Evolutionary conservation across 2,888 invertebrate species (phyloP).

Genomic region (Synergus gifuensis): DNA sequence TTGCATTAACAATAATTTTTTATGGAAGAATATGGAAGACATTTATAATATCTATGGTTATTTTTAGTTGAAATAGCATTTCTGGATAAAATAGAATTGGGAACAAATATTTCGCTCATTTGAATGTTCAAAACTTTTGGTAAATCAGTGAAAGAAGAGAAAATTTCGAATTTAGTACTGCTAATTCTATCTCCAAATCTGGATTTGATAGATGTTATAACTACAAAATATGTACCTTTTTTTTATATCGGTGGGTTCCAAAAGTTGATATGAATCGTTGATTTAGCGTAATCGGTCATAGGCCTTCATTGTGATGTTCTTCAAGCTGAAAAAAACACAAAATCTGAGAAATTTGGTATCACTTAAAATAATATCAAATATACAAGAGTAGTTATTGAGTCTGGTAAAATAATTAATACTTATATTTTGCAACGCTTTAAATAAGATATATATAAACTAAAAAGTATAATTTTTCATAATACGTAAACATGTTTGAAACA

Average conservation of each 20-base stretch:
- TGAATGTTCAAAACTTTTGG: no score
- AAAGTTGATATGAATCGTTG: constrained; percentile 23
- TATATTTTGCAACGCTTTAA: no score
- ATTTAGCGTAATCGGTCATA: constrained; percentile 34
- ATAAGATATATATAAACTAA: not conserved
- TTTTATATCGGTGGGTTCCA: not conserved
- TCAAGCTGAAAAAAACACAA: not conserved
- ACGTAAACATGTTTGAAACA: not conserved
- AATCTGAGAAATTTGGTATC: not conserved
- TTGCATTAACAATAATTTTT: no score
- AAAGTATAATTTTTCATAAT: not conserved
- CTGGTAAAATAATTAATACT: no score
- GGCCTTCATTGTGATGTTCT: constrained; percentile 38
- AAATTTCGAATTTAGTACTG: not conserved
- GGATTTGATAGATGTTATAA: not conserved
- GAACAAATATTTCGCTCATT: no score
- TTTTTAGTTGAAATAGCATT: no score
- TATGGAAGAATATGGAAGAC: no score
- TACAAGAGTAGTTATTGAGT: no score
- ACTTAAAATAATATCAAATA: no score
- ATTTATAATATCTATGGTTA: no score
- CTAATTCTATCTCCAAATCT: not conserved
- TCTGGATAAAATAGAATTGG: no score
- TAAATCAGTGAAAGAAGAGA: not conserved
- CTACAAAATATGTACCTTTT: not conserved